phyloP scores from a whole-genome alignment of 2,797 vertebrate genomes.

The Trichosurus vulpecula region DNA sequence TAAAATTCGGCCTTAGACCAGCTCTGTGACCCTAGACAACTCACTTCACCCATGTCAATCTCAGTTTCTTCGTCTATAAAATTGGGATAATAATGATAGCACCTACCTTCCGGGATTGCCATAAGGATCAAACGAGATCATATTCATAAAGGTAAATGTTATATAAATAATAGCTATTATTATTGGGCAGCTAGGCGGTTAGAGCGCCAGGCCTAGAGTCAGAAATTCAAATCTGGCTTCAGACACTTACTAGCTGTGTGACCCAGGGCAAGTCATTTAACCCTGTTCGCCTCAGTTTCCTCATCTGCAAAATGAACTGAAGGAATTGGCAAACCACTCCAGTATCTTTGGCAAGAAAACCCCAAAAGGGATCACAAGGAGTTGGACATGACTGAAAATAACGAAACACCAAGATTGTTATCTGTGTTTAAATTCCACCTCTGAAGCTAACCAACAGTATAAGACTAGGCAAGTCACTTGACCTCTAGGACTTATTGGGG shows the following conservation, averaged over 20 bases:
- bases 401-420: not conserved
- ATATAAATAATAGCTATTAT: not conserved
- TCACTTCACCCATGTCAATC: not conserved
- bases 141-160: not conserved
- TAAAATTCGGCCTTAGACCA: not conserved
- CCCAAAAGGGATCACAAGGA: not conserved
- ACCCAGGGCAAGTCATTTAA: not conserved
- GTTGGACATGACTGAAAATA: not conserved
- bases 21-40: not conserved
- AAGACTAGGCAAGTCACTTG: not conserved
- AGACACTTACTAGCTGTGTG: not conserved
- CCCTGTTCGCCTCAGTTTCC: not conserved
- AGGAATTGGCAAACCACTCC: not conserved
- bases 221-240: not conserved
- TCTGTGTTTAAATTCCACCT: not conserved
- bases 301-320: not conserved
- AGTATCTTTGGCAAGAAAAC: not conserved
- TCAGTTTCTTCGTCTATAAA: not conserved
- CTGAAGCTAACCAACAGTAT: not conserved
- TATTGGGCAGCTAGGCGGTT: not conserved
- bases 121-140: not conserved
- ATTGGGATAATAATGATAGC: not conserved
- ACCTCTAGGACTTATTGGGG: not conserved
- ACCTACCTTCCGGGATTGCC: not conserved
- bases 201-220: not conserved